phyloP scores from a whole-genome alignment of 2,888 invertebrate species.

The Melangyna quadrimaculata region DNA sequence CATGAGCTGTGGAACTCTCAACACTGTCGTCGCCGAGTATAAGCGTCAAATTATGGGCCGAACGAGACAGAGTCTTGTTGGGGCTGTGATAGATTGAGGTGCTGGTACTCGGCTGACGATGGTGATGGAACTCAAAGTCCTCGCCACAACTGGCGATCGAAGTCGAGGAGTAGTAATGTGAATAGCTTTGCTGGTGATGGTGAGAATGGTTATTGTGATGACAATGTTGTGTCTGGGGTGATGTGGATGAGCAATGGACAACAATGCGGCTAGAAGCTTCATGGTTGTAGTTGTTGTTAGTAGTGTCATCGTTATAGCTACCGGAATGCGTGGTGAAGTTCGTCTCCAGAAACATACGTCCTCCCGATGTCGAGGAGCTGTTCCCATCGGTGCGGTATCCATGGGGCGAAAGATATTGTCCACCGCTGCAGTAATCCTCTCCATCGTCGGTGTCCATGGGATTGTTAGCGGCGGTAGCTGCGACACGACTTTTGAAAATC shows the following conservation, averaged over 20 bases:
- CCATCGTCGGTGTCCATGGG: constrained; percentile 78
- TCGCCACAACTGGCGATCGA: constrained; percentile 73
- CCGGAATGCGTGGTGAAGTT: constrained; percentile 78
- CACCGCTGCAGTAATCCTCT: constrained; percentile 65
- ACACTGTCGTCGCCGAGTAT: constrained; percentile 45
- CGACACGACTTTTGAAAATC: constrained; percentile 75
- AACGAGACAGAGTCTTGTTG: constrained; percentile 52
- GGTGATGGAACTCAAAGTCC: constrained; percentile 58
- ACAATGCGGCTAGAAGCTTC: constrained; percentile 72
- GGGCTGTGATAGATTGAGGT: constrained; percentile 53
- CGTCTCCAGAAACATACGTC: constrained; percentile 78
- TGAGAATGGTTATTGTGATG: constrained; percentile 65
- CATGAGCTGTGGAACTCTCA: constrained; percentile 59
- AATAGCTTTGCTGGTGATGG: constrained; percentile 68
- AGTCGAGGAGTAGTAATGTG: constrained; percentile 76
- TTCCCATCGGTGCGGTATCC: constrained; percentile 70
- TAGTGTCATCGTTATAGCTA: constrained; percentile 76
- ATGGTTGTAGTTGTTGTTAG: constrained; percentile 64
- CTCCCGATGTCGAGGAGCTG: constrained; percentile 68
- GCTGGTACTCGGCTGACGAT: constrained; percentile 50
- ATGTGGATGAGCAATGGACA: constrained; percentile 72
- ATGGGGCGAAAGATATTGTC: constrained; percentile 65
- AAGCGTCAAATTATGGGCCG: constrained; percentile 62
- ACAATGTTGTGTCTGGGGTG: constrained; percentile 53
- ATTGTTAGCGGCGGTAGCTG: constrained; percentile 32